A percentile compares a stretch with the other conserved stretches of the same genome.
These are phyloP conservation scores for Glaucomys volans DNA, from an alignment of 2,113 vertebrate genomes.

Conservation along the genomic window DNA sequence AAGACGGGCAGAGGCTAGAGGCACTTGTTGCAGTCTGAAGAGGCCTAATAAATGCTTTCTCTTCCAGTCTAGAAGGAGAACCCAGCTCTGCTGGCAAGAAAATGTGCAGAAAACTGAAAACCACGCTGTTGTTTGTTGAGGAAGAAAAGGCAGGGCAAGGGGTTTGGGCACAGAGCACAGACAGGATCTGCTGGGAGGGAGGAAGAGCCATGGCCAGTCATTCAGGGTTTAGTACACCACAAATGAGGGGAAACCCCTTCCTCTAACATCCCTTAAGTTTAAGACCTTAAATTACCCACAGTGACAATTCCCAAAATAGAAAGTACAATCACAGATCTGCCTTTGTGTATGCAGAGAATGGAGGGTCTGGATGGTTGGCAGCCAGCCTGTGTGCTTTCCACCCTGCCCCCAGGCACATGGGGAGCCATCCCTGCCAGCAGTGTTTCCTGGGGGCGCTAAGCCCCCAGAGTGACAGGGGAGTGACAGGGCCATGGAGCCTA, in stretches of 20 bases:
- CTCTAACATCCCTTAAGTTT: neutral
- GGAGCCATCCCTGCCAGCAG: neutral
- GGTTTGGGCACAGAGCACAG: neutral
- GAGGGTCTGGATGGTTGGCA: neutral
- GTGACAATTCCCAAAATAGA: neutral
- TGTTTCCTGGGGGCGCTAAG: accelerated
- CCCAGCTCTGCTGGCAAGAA: neutral
- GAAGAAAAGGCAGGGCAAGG: neutral
- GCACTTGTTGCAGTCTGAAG: neutral
- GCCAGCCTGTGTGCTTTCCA: neutral
- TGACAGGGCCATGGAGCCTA: neutral
- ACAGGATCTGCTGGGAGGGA: neutral
- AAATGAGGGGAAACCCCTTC: neutral
- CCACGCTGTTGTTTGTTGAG: too few relatives aligned
- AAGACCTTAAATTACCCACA: neutral
- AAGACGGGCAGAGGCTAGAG: neutral
- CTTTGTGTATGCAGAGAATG: neutral
- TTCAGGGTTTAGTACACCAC: neutral
- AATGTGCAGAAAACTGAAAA: neutral
- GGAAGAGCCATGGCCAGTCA: neutral
- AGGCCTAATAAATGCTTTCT: too few relatives aligned
- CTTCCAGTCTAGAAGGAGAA: neutral
- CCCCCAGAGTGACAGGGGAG: neutral
- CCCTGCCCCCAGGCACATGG: neutral
- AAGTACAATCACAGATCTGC: neutral